phyloP scores from a whole-genome alignment of 2,888 invertebrate genomes.

The Calameuta idolon region DNA sequence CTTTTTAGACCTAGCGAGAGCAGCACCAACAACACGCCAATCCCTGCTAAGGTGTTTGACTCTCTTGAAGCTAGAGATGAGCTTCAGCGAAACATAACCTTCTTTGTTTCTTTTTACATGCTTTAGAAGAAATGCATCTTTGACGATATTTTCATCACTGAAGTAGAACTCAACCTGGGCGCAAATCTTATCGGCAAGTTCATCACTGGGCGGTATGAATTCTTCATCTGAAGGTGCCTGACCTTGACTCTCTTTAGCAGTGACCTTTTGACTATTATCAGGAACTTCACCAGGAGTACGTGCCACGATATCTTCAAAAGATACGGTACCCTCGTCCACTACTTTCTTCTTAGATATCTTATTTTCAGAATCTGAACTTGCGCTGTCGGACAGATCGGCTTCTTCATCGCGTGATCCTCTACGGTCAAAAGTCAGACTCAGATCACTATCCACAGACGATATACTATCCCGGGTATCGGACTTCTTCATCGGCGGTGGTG shows the following conservation, averaged over 20 bases:
- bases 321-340: slow-evolving; percentile 42
- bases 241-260: slow-evolving; percentile 17
- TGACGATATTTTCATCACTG: slow-evolving; percentile 93
- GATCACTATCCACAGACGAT: slow-evolving; percentile 74
- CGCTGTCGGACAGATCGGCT: slow-evolving; percentile 77
- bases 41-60: slow-evolving; percentile 95
- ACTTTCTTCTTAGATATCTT: slow-evolving; percentile 51
- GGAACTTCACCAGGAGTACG: slow-evolving; percentile 14
- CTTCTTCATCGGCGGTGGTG: slow-evolving; percentile 68
- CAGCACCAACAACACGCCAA: slow-evolving; percentile 92
- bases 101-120: slow-evolving; percentile 95
- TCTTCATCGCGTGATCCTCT: slow-evolving; percentile 72
- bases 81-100: slow-evolving; percentile 93
- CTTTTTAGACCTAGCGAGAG: slow-evolving; percentile 81
- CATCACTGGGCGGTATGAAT: slow-evolving; percentile 76
- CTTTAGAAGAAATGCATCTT: slow-evolving; percentile 94
- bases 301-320: slow-evolving; percentile 36
- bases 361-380: slow-evolving; percentile 78
- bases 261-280: slow-evolving; percentile 23
- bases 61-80: slow-evolving; percentile 94
- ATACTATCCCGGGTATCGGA: slow-evolving; percentile 73
- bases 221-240: slow-evolving; percentile 35
- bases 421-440: slow-evolving; percentile 71
- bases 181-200: slow-evolving; percentile 82
- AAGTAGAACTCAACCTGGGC: slow-evolving; percentile 96